phyloP scores from a whole-genome alignment of 2,113 vertebrate genomes.

The Lates calcarifer region DNA sequence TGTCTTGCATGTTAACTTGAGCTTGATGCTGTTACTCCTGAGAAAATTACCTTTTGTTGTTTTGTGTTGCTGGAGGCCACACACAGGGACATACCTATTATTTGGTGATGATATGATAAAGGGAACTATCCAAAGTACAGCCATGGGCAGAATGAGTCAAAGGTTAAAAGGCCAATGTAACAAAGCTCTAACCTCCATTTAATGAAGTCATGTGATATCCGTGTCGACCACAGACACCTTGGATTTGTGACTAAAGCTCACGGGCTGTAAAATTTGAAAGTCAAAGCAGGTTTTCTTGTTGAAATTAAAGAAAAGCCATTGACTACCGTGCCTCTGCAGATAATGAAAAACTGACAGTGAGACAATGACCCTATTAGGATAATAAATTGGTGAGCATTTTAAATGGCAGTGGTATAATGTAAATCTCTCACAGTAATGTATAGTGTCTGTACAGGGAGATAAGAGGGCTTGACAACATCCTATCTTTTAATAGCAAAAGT shows the following conservation, averaged over 20 bases:
- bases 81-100: no score
- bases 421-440: not conserved
- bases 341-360: constrained; percentile 2
- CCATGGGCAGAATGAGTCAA: constrained; percentile 7
- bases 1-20: no score
- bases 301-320: constrained; percentile 17
- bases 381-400: not conserved
- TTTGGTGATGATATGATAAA: constrained; percentile 3
- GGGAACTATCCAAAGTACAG: constrained; percentile 21
- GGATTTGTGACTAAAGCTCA: constrained; percentile 14
- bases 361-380: constrained; percentile 9
- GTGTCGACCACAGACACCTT: constrained; percentile 33
- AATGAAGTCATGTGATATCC: constrained; percentile 45
- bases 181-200: constrained; percentile 13
- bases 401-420: constrained; percentile 14
- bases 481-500: not conserved
- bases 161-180: constrained; percentile 22
- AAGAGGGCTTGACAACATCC: not conserved
- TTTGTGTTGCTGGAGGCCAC: no score
- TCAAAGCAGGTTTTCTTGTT: not conserved
- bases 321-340: not conserved
- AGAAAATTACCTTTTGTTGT: no score
- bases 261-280: not conserved
- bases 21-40: no score
- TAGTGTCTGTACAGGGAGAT: not conserved